Evolutionary conservation across 2,113 vertebrate species (phyloP).

Genomic region (Varanus komodoensis): DNA sequence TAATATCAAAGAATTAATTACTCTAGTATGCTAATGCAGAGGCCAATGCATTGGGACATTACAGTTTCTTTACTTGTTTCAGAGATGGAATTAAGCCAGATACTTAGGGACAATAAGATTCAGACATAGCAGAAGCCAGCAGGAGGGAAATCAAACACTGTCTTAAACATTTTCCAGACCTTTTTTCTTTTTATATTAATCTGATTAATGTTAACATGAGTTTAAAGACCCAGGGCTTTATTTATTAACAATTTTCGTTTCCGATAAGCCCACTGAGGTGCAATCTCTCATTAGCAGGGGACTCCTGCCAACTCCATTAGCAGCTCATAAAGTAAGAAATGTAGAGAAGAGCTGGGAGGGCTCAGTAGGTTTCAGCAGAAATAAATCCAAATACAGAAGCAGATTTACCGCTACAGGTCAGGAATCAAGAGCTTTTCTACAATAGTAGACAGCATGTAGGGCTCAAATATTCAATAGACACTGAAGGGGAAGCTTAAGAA

Average conservation of each 20-base stretch:
- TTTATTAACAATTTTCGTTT: conserved; percentile 64
- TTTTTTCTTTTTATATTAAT: conserved; percentile 54
- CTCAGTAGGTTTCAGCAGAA: conserved; percentile 47
- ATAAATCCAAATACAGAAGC: conserved; percentile 36
- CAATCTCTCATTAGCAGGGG: conserved; percentile 40
- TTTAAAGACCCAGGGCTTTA: conserved; percentile 63
- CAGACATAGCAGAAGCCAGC: not conserved
- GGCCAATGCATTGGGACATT: not conserved
- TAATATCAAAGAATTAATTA: conserved; percentile 12
- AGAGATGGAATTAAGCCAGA: conserved; percentile 20
- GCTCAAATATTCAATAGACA: not conserved
- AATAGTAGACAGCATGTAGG: not conserved
- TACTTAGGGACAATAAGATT: conserved; percentile 20
- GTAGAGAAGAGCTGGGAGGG: conserved; percentile 41
- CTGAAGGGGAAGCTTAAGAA: not conserved
- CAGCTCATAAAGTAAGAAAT: conserved; percentile 37
- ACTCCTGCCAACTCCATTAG: conserved; percentile 56
- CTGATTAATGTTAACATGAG: conserved; percentile 60
- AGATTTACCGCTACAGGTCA: conserved; percentile 57
- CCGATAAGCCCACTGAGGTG: conserved; percentile 47
- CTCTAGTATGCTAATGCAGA: not conserved
- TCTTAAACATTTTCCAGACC: conserved; percentile 13
- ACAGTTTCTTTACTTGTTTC: conserved; percentile 1
- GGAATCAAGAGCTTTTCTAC: conserved; percentile 57
- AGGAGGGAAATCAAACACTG: conserved; percentile 42